phyloP scores from a whole-genome alignment of 2,888 invertebrate species.

The Iselma pallidipennis region DNA sequence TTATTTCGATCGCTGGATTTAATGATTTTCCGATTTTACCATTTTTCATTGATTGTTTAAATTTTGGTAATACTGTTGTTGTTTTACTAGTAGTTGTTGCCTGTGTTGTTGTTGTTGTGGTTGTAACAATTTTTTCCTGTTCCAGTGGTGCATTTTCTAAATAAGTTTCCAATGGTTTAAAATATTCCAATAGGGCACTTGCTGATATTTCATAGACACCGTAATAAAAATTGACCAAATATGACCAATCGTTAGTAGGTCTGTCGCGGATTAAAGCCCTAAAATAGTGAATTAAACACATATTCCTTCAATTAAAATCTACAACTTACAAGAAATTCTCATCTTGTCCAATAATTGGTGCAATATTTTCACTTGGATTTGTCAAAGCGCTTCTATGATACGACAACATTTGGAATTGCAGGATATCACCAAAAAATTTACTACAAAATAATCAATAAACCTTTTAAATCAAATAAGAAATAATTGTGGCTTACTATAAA shows the following conservation, averaged over 20 bases:
- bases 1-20: background rate
- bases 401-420: conserved; percentile 63
- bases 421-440: conserved; percentile 61
- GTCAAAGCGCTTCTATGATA: conserved; percentile 32
- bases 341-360: conserved; percentile 32
- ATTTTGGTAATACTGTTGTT: background rate
- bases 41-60: background rate
- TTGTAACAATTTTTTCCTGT: conserved; percentile 27
- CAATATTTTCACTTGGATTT: conserved; percentile 17
- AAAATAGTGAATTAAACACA: background rate
- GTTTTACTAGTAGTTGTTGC: conserved; percentile 10
- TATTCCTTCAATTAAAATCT: conserved; percentile 1
- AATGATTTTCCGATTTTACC: background rate
- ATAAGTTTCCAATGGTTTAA: conserved; percentile 61
- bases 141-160: conserved; percentile 56
- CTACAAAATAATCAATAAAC: conserved; percentile 50
- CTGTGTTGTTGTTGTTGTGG: conserved; percentile 20
- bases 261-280: conserved; percentile 53
- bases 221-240: conserved; percentile 59
- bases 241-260: conserved; percentile 54
- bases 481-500: conserved; percentile 55
- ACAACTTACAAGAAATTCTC: conserved; percentile 38
- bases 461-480: background rate
- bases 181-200: conserved; percentile 61
- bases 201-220: conserved; percentile 58